Conservation (phyloP, 1,140 invertebrate species). For the Pristionchus pacificus region DNA sequence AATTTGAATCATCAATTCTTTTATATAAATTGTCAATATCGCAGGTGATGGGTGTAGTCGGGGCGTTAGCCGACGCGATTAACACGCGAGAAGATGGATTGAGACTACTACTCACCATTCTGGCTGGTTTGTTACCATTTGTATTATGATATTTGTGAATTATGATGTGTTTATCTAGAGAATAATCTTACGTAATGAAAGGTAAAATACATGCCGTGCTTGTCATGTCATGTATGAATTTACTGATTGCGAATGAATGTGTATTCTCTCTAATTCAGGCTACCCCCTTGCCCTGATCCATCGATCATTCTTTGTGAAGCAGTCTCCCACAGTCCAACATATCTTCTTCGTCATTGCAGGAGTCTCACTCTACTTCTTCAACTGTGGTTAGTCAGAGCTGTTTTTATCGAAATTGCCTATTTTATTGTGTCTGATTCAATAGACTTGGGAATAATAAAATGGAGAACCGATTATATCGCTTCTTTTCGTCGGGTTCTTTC, state of each 20-base stretch:
- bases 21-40: no score
- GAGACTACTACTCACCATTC: constrained; percentile 32
- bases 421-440: constrained; percentile 21
- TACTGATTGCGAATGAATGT: constrained; percentile 4
- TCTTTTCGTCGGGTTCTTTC: no score
- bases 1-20: no score
- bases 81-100: constrained; percentile 34
- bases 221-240: background rate
- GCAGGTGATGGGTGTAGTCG: no score
- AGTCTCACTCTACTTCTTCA: constrained; percentile 54
- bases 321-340: constrained; percentile 50
- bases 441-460: constrained; percentile 9
- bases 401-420: constrained; percentile 10
- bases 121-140: constrained; percentile 28
- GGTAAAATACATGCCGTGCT: background rate
- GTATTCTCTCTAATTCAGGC: constrained; percentile 41
- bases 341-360: constrained; percentile 52
- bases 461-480: no score
- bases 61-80: constrained; percentile 25
- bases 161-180: background rate
- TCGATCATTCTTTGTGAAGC: constrained; percentile 46
- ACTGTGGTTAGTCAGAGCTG: constrained; percentile 51
- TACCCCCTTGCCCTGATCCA: constrained; percentile 57
- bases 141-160: background rate
- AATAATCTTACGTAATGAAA: constrained; percentile 1